These are phyloP conservation scores for Spodoptera picta DNA, from an alignment of 2,888 invertebrate genomes.

Conservation along the genomic window DNA sequence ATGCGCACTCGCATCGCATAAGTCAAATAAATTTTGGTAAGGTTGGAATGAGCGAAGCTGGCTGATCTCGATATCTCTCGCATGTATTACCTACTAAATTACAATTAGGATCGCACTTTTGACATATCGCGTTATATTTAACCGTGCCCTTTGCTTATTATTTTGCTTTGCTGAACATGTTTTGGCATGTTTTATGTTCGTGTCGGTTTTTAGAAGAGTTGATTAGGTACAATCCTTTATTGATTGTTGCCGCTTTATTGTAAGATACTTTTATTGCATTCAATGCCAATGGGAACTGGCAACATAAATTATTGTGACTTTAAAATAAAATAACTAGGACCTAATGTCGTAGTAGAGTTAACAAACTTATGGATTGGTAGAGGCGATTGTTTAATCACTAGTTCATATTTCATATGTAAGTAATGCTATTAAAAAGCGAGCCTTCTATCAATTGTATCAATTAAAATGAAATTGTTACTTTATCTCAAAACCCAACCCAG, in stretches of 20 bases:
- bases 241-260: conserved; percentile 35
- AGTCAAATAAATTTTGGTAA: conserved; percentile 78
- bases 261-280: background rate
- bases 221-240: conserved; percentile 26
- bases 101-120: conserved; percentile 75
- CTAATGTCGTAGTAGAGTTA: too few species aligned
- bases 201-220: conserved; percentile 20
- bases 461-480: too few species aligned
- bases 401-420: background rate
- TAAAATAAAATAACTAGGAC: too few species aligned
- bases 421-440: background rate
- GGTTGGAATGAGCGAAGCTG: conserved; percentile 69
- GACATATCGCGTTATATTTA: conserved; percentile 69
- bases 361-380: too few species aligned
- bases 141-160: conserved; percentile 42
- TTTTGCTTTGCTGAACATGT: conserved; percentile 53
- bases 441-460: too few species aligned
- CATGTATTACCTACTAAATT: conserved; percentile 77
- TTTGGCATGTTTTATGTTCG: conserved; percentile 52
- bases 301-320: too few species aligned
- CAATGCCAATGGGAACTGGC: too few species aligned
- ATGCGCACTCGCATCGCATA: conserved; percentile 65
- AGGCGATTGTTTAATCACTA: too few species aligned
- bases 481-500: too few species aligned
- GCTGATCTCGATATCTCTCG: conserved; percentile 74